Evolutionary conservation across 2,797 vertebrate species (phyloP).

Genomic region (Platalea minor): DNA sequence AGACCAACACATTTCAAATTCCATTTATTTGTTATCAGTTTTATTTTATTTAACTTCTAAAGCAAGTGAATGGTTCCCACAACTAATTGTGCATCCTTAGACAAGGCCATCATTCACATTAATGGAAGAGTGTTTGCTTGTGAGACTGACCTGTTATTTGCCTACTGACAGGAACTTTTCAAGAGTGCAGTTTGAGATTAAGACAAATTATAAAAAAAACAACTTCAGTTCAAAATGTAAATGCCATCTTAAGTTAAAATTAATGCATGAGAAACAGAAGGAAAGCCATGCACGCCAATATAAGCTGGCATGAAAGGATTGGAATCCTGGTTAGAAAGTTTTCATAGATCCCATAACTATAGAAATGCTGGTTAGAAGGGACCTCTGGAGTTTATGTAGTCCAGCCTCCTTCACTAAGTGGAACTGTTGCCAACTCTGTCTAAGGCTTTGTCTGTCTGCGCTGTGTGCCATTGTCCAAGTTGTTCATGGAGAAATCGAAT

Average conservation of each 20-base stretch:
- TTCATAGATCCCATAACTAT: neutral
- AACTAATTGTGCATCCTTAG: neutral
- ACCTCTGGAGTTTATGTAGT: neutral
- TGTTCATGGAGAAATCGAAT: neutral
- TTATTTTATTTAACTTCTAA: neutral
- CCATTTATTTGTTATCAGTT: neutral
- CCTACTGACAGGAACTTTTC: neutral
- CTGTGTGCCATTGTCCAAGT: neutral
- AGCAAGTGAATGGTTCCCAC: neutral
- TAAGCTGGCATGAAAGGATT: neutral
- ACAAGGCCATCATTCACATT: neutral
- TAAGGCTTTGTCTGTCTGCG: neutral
- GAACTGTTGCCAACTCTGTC: neutral
- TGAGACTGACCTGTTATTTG: neutral
- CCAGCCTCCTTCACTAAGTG: neutral
- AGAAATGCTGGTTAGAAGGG: neutral
- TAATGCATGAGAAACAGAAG: neutral
- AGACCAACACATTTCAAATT: neutral
- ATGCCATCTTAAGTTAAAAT: neutral
- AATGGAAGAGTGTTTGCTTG: neutral
- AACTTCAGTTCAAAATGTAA: neutral
- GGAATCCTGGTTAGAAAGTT: neutral
- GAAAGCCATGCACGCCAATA: neutral
- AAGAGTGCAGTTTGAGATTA: neutral
- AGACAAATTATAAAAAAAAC: neutral